Percentiles rank a stretch among this genome's conserved stretches.
These are phyloP conservation scores for Thalassoma bifasciatum DNA, from an alignment of 2,113 vertebrate genomes.

Conservation along the genomic window DNA sequence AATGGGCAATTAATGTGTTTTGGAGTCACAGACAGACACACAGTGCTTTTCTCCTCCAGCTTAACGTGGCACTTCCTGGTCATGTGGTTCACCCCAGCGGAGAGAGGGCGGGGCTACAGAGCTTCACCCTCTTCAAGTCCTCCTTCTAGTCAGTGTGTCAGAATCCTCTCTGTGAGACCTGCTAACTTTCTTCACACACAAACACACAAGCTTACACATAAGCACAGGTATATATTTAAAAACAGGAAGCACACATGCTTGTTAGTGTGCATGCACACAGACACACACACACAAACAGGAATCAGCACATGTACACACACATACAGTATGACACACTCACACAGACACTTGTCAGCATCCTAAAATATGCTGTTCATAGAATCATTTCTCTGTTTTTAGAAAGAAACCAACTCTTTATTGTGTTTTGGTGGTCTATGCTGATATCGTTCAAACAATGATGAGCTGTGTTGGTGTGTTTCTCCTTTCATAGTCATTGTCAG, in stretches of 20 bases:
- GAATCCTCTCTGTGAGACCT: constrained; percentile 37
- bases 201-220: constrained; percentile 18
- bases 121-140: constrained; percentile 29
- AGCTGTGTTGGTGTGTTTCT: constrained; percentile 60
- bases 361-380: constrained; percentile 50
- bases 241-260: constrained; percentile 51
- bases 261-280: constrained; percentile 22
- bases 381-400: constrained; percentile 31
- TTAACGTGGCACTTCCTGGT: constrained; percentile 46
- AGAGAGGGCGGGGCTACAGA: constrained; percentile 33
- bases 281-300: constrained; percentile 14
- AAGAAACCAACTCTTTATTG: constrained; percentile 58
- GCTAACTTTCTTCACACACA: constrained; percentile 26
- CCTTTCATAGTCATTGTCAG: constrained; percentile 42
- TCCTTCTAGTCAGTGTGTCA: constrained; percentile 38
- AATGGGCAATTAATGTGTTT: no score
- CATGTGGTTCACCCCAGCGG: constrained; percentile 48
- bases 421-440: constrained; percentile 56
- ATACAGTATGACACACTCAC: constrained; percentile 26
- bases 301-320: constrained; percentile 15
- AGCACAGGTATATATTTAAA: constrained; percentile 30
- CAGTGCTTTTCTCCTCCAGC: constrained; percentile 35
- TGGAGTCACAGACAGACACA: constrained; percentile 25
- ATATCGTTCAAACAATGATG: constrained; percentile 54
- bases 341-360: constrained; percentile 48